Percentiles rank a stretch among this genome's conserved stretches.
Conservation (phyloP, 2,888 invertebrate genomes). For the Ctenicera cuprea region DNA sequence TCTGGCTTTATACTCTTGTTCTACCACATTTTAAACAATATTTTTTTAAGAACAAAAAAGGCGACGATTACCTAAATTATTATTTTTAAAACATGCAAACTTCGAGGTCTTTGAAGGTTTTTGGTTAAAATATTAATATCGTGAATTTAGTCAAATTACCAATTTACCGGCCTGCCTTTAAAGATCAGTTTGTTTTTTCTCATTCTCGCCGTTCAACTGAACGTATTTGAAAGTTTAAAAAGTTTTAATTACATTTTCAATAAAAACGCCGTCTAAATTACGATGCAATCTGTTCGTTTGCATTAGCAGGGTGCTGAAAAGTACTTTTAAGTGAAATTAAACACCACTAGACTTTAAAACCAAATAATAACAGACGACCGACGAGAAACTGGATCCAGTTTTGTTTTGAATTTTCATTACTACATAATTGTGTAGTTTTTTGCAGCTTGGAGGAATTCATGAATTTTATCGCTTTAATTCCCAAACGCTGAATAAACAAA, state of each 20-base stretch:
- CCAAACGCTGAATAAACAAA: no score
- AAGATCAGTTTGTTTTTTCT: constrained; percentile 1
- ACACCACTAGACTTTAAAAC: no score
- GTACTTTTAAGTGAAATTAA: background rate
- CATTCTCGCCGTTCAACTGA: background rate
- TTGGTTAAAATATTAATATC: constrained; percentile 15
- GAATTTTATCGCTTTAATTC: no score
- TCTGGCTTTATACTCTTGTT: constrained; percentile 3
- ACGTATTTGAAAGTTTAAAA: constrained; percentile 14
- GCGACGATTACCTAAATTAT: background rate
- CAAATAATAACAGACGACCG: no score
- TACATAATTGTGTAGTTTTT: no score
- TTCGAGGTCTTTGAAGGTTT: constrained; percentile 8
- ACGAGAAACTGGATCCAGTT: no score
- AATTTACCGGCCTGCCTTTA: background rate
- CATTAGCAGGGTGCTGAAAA: background rate
- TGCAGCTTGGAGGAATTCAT: no score
- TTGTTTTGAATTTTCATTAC: no score
- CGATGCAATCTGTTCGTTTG: background rate
- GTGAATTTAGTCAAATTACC: constrained; percentile 8
- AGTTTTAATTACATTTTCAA: constrained; percentile 24
- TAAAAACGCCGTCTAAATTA: constrained; percentile 1
- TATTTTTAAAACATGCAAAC: no score
- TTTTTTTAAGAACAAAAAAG: constrained; percentile 3
- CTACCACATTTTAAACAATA: background rate